Conservation (phyloP, 2,888 invertebrate genomes). For the Xanthorhoe spadicearia region DNA sequence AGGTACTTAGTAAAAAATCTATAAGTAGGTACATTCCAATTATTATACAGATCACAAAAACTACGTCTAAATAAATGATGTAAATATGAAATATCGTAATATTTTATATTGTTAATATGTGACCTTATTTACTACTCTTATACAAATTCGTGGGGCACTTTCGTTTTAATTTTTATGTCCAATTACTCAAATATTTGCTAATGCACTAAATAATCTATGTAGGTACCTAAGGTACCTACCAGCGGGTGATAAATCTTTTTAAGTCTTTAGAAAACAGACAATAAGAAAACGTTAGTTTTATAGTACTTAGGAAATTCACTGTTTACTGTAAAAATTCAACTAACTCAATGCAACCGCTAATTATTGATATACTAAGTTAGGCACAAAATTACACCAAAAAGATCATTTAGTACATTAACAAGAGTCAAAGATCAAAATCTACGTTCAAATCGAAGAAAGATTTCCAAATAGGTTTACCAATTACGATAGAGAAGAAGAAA, state of each 20-base stretch:
- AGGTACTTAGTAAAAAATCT: conserved; percentile 62
- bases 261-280: too few species aligned
- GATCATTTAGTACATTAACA: conserved; percentile 40
- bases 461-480: conserved; percentile 34
- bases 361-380: too few species aligned
- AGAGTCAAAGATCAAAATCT: conserved; percentile 33
- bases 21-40: conserved; percentile 51
- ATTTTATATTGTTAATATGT: conserved; percentile 48
- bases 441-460: conserved; percentile 39
- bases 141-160: conserved; percentile 81
- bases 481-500: conserved; percentile 35
- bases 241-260: not conserved
- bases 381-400: not conserved
- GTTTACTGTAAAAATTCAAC: too few species aligned
- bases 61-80: conserved; percentile 70
- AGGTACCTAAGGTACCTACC: not conserved
- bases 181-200: conserved; percentile 49
- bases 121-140: conserved; percentile 66
- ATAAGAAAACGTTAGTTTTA: too few species aligned
- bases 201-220: conserved; percentile 45
- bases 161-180: conserved; percentile 48
- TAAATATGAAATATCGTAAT: conserved; percentile 63
- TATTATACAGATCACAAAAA: conserved; percentile 67
- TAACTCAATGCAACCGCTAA: too few species aligned
- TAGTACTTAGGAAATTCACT: not conserved